Base-by-base conservation (phyloP, 2,888 invertebrate genomes). In the Phania funesta region DNA sequence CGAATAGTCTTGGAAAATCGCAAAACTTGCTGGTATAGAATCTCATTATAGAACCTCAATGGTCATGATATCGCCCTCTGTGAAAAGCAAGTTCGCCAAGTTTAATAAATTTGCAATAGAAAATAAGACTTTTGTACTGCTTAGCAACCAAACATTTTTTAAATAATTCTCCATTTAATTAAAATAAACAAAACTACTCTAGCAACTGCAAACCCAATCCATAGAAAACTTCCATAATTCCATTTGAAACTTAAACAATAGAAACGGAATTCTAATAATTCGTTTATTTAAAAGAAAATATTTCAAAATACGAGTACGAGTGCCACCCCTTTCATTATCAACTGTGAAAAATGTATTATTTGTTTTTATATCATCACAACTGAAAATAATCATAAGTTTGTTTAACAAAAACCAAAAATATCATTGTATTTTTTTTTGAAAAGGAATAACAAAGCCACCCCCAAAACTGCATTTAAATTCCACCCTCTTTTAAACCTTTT, bases 351-450 rank as follows among this genome's bases (percentile, higher is more conserved):
- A 70, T 26, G 58, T 54, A 65, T 64, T 75, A 78, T 82, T 82
- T 78, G 78, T 70, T 76, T 78, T 81, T 35, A 54, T 54, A 67
- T 67, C 52, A 68, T 52, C 56, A 60, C 60, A 71, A 58, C 64
- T 75, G 60, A 65, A 73, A 70, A 82, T 58, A 74, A 75, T 78
- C 78, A 70, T 58, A 60, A 58, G 74, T 78, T 82, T 77, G 62
- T 68, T 82, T 78, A 68, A 74, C 38, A 46, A 67, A n/a, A 82
- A 77, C 62, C 73, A 67, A 68, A 73, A 77, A 67, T 73, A 73
- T 71, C 22, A 71, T 65, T 79, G n/a, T n/a, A 7, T 13, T 41
- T 62, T 68, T 48, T 22, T 11, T 9, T 52, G 29, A 62, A 58
- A 22, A 29, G 60, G 20, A 26, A 26, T 11, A 35, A 24, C 22